These are phyloP conservation scores for Chamaea fasciata DNA, from an alignment of 2,113 vertebrate species.

Conservation along the genomic window DNA sequence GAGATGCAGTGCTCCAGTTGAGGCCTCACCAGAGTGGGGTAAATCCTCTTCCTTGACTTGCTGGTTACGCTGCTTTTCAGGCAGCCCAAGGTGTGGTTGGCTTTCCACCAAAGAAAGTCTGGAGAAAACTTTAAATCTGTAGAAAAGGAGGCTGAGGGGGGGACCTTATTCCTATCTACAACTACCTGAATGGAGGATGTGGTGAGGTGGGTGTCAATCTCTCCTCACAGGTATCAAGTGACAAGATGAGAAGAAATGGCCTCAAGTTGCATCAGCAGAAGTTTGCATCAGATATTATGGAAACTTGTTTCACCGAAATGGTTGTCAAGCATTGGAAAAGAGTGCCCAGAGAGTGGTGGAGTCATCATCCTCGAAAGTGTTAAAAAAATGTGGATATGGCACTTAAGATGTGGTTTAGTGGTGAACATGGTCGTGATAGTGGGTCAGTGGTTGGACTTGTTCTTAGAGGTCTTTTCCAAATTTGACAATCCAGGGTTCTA, in stretches of 20 bases:
- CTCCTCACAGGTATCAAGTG: background rate
- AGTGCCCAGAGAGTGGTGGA: background rate
- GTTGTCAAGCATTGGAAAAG: background rate
- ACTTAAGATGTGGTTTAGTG: background rate
- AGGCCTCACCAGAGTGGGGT: background rate
- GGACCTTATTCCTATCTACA: background rate
- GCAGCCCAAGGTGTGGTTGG: background rate
- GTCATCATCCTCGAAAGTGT: background rate
- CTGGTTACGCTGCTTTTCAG: background rate
- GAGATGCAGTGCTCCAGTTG: too few relatives aligned
- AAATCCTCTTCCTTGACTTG: background rate
- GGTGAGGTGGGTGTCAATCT: background rate
- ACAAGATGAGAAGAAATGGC: background rate
- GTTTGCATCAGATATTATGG: background rate
- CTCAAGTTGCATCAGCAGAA: background rate
- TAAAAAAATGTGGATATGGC: background rate
- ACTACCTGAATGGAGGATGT: background rate
- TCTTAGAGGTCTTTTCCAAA: background rate
- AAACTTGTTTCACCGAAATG: background rate
- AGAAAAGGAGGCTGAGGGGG: background rate
- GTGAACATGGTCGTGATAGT: background rate
- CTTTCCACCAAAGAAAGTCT: background rate
- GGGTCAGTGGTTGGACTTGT: accelerated
- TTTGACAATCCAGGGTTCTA: background rate
- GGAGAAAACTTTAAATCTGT: background rate